phyloP scores from a whole-genome alignment of 2,888 invertebrate genomes.

The Dorcus parallelipipedus region DNA sequence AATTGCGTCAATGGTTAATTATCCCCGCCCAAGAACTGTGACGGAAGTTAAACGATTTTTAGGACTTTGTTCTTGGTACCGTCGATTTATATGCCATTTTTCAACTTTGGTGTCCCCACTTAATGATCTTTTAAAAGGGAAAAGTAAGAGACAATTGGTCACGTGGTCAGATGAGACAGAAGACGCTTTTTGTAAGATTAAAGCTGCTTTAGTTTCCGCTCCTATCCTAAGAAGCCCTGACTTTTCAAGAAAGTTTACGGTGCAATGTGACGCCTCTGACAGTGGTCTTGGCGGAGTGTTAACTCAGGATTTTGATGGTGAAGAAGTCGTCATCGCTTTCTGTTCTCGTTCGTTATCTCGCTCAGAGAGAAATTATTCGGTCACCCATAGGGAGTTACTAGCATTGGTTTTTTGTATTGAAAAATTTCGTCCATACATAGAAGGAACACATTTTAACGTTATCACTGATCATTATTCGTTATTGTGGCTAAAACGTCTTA shows the following conservation, averaged over 20 bases:
- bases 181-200: conserved; percentile 26
- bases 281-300: conserved; percentile 27
- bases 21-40: conserved; percentile 24
- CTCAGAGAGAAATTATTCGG: conserved; percentile 29
- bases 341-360: conserved; percentile 26
- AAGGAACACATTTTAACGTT: no score
- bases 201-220: conserved; percentile 26
- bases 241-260: conserved; percentile 26
- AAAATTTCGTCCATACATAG: conserved; percentile 28
- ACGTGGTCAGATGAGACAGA: conserved; percentile 26
- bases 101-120: conserved; percentile 27
- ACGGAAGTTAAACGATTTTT: conserved; percentile 33
- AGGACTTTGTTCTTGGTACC: conserved; percentile 31
- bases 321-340: conserved; percentile 30
- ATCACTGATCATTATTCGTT: no score
- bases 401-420: conserved; percentile 28
- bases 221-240: conserved; percentile 28
- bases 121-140: conserved; percentile 25
- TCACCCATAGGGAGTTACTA: conserved; percentile 30
- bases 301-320: conserved; percentile 23
- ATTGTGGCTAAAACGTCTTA: no score
- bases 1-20: conserved; percentile 28
- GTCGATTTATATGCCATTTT: conserved; percentile 30
- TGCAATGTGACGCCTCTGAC: conserved; percentile 30
- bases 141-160: conserved; percentile 21